Conservation (phyloP, 1,140 invertebrate species). For the Diabrotica virgifera region DNA sequence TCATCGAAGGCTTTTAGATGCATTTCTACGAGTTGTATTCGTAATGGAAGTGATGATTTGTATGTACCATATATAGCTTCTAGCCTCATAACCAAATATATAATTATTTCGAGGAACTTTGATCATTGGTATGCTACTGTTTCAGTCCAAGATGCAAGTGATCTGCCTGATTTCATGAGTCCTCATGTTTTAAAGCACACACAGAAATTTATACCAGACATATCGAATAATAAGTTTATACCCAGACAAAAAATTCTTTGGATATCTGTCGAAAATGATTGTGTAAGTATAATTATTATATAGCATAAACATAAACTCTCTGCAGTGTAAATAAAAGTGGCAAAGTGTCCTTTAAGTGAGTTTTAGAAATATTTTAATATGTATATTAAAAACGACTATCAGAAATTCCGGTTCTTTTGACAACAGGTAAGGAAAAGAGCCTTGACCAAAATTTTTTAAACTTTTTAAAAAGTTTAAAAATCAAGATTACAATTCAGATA, state of each 20-base stretch:
- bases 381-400: too few relatives aligned
- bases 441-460: too few relatives aligned
- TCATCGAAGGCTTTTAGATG: conserved; percentile 48
- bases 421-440: too few relatives aligned
- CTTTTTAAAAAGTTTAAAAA: too few relatives aligned
- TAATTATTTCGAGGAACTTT: conserved; percentile 64
- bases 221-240: conserved; percentile 52
- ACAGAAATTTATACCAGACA: conserved; percentile 59
- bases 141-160: conserved; percentile 33
- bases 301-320: too few relatives aligned
- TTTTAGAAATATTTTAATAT: too few relatives aligned
- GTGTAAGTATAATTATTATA: conserved; percentile 50
- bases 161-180: conserved; percentile 46
- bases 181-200: conserved; percentile 54
- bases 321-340: too few relatives aligned
- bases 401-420: too few relatives aligned
- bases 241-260: conserved; percentile 68
- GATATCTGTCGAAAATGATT: conserved; percentile 57
- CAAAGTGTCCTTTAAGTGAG: too few relatives aligned
- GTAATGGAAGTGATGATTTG: conserved; percentile 37
- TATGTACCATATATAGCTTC: conserved; percentile 54
- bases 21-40: conserved; percentile 29
- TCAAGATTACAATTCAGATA: too few relatives aligned
- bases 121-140: conserved; percentile 59
- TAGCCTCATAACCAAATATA: conserved; percentile 47